Evolutionary conservation across 2,888 invertebrate genomes (phyloP), one percentile per base, ranked within the genome.

Genomic region (Caenorhabditis becei): DNA sequence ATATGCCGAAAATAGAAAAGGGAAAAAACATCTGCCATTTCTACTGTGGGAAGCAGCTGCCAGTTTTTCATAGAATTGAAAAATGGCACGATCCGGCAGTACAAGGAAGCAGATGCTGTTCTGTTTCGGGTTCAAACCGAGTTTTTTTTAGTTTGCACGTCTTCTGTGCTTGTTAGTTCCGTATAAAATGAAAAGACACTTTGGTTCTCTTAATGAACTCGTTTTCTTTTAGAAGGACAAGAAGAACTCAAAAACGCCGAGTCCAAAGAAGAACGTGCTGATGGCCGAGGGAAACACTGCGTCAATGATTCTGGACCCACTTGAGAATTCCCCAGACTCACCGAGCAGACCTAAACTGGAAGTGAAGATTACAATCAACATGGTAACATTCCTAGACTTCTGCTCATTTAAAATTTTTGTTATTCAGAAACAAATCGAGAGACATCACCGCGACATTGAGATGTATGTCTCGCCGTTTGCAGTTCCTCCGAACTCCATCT

Each of bases 361-460:
- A 49, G 72, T 72, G 23, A 72, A 72, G 26, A 72, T 72, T n/a
- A 72, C 72, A 1, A 63, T 71, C 26, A 71, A 71, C 35, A 71
- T 72, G 72, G 72, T 72, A 53, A 16, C 10, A 10, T 35, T 35
- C 7, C n/a, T 35, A 35, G 35, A 16, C 24, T 24, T 10, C 1
- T 8, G n/a, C 18, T 35, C 0, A 24, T 10, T 16, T n/a, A 2
- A 23, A 1, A 32, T 14, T 14, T 0, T 10, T 53, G 0, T 35
- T n/a, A 63, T 71, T 41, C 54, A 72, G 72, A 72, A 72, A 11
- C 72, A 72, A 72, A 53, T 72, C 7, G 72, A 72, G 26, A 63
- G 49, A 32, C 72, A 72, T 56, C 63, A 63, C n/a, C 72, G 72
- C 26, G 72, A 72, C 8, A 63, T 72, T n/a, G 72, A 72, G 14